Evolutionary conservation across 2,888 invertebrate species (phyloP).

Genomic region (Tetragonisca angustula): DNA sequence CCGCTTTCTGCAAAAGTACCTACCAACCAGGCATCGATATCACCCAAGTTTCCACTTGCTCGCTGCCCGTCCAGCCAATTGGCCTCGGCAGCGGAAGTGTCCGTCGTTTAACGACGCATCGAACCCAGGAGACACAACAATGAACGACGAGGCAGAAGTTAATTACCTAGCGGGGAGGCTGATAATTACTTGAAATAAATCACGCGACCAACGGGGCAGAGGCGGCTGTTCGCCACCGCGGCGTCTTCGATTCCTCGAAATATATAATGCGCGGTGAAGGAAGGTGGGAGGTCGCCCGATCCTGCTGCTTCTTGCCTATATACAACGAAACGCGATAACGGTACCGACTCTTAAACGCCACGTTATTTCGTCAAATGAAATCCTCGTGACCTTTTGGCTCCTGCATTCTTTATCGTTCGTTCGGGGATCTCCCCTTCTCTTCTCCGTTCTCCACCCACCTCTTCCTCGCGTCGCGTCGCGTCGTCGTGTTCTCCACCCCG

Average conservation of each 20-base stretch:
- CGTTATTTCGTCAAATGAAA: constrained; percentile 83
- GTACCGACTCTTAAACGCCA: constrained; percentile 82
- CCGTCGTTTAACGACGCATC: not conserved
- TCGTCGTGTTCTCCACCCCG: not conserved
- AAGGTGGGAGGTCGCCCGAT: constrained; percentile 70
- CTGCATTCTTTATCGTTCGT: constrained; percentile 74
- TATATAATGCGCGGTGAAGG: constrained; percentile 58
- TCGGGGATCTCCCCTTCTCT: constrained; percentile 27
- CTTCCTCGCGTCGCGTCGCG: not conserved
- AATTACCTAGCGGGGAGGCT: constrained; percentile 29
- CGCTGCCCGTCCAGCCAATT: not conserved
- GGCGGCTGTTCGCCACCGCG: constrained; percentile 16
- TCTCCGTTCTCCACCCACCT: constrained; percentile 23
- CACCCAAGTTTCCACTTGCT: not conserved
- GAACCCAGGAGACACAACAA: constrained; percentile 4
- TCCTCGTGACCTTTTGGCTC: constrained; percentile 79
- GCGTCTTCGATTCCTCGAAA: constrained; percentile 70
- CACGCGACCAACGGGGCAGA: constrained; percentile 26
- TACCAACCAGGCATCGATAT: constrained; percentile 18
- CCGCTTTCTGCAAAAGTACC: not conserved
- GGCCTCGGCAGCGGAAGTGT: not conserved
- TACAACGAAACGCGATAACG: constrained; percentile 78
- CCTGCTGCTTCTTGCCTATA: constrained; percentile 71
- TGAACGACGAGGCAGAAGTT: constrained; percentile 17
- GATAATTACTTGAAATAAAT: constrained; percentile 49